A percentile compares a stretch with the other conserved stretches of the same genome.
These are phyloP conservation scores for Cyanoliseus patagonus DNA, from an alignment of 2,113 vertebrate genomes.

Conservation along the genomic window DNA sequence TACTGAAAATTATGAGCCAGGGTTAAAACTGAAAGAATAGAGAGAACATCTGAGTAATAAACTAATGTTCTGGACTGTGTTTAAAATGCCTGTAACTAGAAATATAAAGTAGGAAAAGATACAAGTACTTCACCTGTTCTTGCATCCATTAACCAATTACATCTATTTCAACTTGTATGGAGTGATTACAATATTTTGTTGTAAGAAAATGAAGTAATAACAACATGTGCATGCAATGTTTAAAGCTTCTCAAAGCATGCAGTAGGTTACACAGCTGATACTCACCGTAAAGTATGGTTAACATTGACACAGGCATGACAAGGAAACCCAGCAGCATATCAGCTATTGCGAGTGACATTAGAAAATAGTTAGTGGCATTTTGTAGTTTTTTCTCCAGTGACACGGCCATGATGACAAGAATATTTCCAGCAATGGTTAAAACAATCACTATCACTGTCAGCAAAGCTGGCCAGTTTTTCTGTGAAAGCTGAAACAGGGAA, in stretches of 20 bases:
- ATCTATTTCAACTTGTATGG: background rate
- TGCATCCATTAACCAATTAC: background rate
- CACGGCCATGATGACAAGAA: constrained; percentile 95
- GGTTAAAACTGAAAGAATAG: background rate
- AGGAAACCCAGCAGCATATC: constrained; percentile 95
- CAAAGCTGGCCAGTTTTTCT: constrained; percentile 93
- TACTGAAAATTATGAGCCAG: constrained; percentile 4
- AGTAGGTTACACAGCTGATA: constrained; percentile 14
- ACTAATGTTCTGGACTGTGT: background rate
- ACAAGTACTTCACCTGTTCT: background rate
- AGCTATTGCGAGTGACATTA: constrained; percentile 96
- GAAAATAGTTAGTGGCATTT: constrained; percentile 96
- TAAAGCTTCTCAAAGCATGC: background rate
- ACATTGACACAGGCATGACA: constrained; percentile 96
- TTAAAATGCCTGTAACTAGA: background rate
- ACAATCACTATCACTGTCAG: constrained; percentile 85
- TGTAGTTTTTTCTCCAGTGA: constrained; percentile 96
- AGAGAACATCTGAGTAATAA: background rate
- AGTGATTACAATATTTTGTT: background rate
- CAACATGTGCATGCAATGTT: background rate
- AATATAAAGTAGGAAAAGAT: background rate
- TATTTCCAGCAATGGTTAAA: constrained; percentile 92
- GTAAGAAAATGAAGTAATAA: background rate
- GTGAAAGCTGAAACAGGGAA: constrained; percentile 53
- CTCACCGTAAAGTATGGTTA: constrained; percentile 96